Evolutionary conservation across 2,888 invertebrate species (phyloP), one percentile per base, ranked within the genome.

Genomic region (Chydorus sphaericus): DNA sequence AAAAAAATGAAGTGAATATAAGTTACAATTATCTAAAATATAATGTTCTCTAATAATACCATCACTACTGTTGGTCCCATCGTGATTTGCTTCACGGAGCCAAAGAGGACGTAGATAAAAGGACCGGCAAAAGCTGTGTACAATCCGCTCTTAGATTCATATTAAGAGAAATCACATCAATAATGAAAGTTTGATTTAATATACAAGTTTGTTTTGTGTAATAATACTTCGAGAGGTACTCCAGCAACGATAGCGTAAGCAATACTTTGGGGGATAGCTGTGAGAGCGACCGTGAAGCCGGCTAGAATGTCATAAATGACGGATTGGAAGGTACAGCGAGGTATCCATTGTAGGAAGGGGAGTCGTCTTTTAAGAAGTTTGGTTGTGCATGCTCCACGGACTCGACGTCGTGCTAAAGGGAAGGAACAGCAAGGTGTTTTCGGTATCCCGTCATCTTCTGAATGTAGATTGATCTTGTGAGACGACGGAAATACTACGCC

Each of bases 31-130:
- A n/a, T n/a, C n/a, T n/a, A n/a, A n/a, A n/a, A n/a, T n/a, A n/a
- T n/a, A n/a, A n/a, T n/a, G n/a, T n/a, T n/a, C n/a, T n/a, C n/a
- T n/a, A n/a, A n/a, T 26, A 31, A 23, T 36, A 52, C 18, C 79
- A 94, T 82, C 56, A 92, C 76, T n/a, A 94, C 93, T 0, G 93
- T 93, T 3, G 94, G 93, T 8, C 94, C 92, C 63, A 91, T 79
- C 1, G 92, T 91, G 58, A 91, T 85, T 69, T 92, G 91, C 68
- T 90, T 90, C 67, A 90, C 88, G 60, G 89, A 90, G 49, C 93
- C 93, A 63, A 94, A 77, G 62, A 93, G 72, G 64, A 88, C 85
- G 74, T 94, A 94, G 59, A 92, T 76, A 70, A 93, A 84, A 68
- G 86, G 85, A 48, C 91, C 90, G 65, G 92, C 72, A 72, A 93